Conservation (phyloP, 2,113 vertebrate species). For the Xenopus borealis region DNA sequence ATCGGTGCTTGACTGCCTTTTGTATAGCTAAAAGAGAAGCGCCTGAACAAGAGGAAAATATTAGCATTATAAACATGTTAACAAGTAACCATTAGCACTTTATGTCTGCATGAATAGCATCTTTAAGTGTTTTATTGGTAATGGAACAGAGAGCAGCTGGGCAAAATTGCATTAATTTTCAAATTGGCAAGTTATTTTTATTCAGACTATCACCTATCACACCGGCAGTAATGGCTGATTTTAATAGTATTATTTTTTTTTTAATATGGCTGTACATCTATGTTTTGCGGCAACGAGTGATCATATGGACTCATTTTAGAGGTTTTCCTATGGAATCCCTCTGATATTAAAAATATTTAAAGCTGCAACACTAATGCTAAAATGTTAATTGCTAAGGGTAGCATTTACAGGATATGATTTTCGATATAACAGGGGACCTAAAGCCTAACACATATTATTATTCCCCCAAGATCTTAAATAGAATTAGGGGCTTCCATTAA, state of each 20-base stretch:
- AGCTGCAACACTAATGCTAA: too few species aligned
- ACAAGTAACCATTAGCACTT: conserved; percentile 71
- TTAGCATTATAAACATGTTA: conserved; percentile 64
- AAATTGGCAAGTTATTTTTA: conserved; percentile 57
- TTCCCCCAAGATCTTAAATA: too few species aligned
- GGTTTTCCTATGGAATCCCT: too few species aligned
- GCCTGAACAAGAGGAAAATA: conserved; percentile 63
- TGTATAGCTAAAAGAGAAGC: conserved; percentile 60
- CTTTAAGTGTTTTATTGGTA: conserved; percentile 67
- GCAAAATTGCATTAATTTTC: conserved; percentile 57
- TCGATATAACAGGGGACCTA: too few species aligned
- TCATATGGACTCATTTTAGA: too few species aligned
- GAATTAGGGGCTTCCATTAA: too few species aligned
- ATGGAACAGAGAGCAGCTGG: conserved; percentile 54
- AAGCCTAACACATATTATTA: too few species aligned
- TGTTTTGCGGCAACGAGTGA: too few species aligned
- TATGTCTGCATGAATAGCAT: conserved; percentile 64
- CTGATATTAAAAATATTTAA: too few species aligned
- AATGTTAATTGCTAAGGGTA: too few species aligned
- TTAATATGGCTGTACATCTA: too few species aligned
- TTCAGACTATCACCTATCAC: conserved; percentile 50
- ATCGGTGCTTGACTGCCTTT: conserved; percentile 58
- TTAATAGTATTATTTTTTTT: not conserved
- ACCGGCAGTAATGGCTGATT: conserved; percentile 17
- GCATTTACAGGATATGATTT: too few species aligned